These are phyloP conservation scores for Apodemus sylvaticus DNA, from an alignment of 2,113 vertebrate genomes.

Conservation along the genomic window DNA sequence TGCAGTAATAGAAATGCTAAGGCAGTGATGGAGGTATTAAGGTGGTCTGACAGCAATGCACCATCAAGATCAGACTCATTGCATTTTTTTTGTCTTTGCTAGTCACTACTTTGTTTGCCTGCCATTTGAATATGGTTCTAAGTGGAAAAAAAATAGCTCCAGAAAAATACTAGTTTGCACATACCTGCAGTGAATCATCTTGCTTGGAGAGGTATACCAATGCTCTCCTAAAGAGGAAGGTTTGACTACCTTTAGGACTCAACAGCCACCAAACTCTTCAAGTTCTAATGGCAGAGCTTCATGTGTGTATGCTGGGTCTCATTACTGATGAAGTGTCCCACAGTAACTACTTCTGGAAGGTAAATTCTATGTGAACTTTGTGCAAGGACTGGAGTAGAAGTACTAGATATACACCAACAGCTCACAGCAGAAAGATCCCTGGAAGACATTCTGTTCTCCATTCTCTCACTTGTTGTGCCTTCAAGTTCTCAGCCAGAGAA, in stretches of 20 bases:
- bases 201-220: slow-evolving; percentile 50
- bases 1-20: not conserved
- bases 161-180: slow-evolving; percentile 80
- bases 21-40: not conserved
- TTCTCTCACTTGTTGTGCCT: not conserved
- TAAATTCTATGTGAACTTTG: slow-evolving; percentile 50
- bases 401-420: slow-evolving; percentile 36
- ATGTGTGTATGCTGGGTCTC: not conserved
- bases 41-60: not conserved
- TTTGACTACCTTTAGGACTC: not conserved
- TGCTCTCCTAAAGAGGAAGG: slow-evolving; percentile 71
- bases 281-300: slow-evolving; percentile 65
- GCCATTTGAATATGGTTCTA: slow-evolving; percentile 72
- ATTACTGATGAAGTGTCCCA: not conserved
- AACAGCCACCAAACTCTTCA: not conserved
- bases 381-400: slow-evolving; percentile 46
- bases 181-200: slow-evolving; percentile 80
- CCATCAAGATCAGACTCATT: not conserved
- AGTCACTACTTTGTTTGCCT: slow-evolving; percentile 66
- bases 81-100: not conserved
- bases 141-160: slow-evolving; percentile 81
- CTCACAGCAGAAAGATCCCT: not conserved
- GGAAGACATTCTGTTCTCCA: not conserved
- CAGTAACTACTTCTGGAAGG: not conserved
- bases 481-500: not conserved